Evolutionary conservation across 2,113 vertebrate genomes (phyloP), one percentile per base, ranked within the genome.

Genomic region (Siniperca chuatsi): DNA sequence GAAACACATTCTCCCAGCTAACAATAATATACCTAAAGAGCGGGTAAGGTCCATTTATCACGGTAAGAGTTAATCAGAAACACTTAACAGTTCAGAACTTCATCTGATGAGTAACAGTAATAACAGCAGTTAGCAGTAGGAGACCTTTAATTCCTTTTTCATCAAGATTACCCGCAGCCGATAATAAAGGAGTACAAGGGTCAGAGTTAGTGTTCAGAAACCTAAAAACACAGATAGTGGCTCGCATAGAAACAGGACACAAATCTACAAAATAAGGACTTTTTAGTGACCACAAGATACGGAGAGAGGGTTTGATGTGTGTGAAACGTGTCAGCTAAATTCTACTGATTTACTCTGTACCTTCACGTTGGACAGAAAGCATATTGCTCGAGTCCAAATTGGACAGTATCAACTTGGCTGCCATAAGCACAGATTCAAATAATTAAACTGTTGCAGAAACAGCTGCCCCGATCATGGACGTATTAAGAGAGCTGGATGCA

Each of bases 1-100:
- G 21, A 65, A 75, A 82, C 21, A 0, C 8, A 9, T 16, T 12
- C 58, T 15, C 13, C 20, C 13, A 29, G 62, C 46, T 4, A 50
- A 58, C 52, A 57, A 21, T 12, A 2, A 69, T 3, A 40, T 2
- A 70, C 21, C 11, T 0, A 42, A 86, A 44, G 18, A 54, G 50
- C 40, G 70, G 64, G 23, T 72, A 12, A 1, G 44, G 37, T 48
- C 61, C 23, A 44, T 81, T 66, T 6, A 69, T 23, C 7, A 13
- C 1, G 4, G 12, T 6, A 18, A 8, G n/a, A 44, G 66, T 61
- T 54, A 57, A 69, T 82, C 70, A 40, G 75, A 46, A 69, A 67
- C 40, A 13, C 80, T 77, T 73, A 35, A 83, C 79, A 78, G 73
- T 20, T 67, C 72, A 79, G 21, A 57, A 60, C 70, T 25, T 23